phyloP scores from a whole-genome alignment of 1,140 invertebrate species.

The Apis florea region DNA sequence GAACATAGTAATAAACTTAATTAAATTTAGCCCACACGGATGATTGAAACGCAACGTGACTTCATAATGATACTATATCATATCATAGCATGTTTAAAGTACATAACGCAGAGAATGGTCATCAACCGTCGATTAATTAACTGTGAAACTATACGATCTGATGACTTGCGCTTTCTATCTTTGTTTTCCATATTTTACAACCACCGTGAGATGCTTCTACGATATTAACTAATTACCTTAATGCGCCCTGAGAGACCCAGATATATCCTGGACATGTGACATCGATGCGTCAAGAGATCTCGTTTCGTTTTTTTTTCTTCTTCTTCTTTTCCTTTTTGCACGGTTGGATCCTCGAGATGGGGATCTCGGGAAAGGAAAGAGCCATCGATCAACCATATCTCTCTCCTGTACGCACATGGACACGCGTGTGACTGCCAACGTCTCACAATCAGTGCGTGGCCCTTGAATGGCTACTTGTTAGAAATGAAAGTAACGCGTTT shows the following conservation, averaged over 20 bases:
- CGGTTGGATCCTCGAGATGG: constrained; percentile 27
- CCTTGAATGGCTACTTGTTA: constrained; percentile 60
- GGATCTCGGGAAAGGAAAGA: constrained; percentile 46
- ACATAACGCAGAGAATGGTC: too few relatives aligned
- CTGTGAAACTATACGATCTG: neutral
- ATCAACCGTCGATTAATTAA: constrained; percentile 2
- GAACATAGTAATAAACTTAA: too few relatives aligned
- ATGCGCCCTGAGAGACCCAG: neutral
- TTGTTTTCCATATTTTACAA: neutral
- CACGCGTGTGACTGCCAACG: neutral
- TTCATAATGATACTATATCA: neutral
- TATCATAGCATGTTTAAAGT: neutral
- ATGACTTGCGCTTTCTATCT: neutral
- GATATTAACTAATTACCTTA: constrained; percentile 18
- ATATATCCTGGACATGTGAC: constrained; percentile 32
- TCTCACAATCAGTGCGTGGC: constrained; percentile 43
- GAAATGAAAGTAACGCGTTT: constrained; percentile 68
- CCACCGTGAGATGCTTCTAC: too few relatives aligned
- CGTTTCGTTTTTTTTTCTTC: neutral
- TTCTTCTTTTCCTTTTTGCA: neutral
- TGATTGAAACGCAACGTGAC: neutral
- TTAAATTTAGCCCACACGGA: neutral
- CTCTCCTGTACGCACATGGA: neutral
- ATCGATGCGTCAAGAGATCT: constrained; percentile 47
- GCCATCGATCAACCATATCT: neutral